These are phyloP conservation scores for Ammodytes dubius DNA, from an alignment of 2,113 vertebrate species.

Conservation along the genomic window DNA sequence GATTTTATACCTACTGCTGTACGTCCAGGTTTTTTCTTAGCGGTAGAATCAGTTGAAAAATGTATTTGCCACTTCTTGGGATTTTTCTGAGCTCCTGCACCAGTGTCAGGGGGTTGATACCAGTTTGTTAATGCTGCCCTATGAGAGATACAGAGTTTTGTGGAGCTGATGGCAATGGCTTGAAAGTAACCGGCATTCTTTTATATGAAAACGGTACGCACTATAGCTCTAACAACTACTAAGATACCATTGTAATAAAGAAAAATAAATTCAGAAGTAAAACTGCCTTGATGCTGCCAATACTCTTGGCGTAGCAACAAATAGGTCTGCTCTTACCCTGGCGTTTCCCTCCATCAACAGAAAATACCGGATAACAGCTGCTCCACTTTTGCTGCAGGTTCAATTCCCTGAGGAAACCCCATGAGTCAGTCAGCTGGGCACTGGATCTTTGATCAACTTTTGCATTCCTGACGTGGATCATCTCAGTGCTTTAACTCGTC, in stretches of 20 bases:
- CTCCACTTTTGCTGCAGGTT: slow-evolving; percentile 40
- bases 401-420: slow-evolving; percentile 35
- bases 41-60: too few relatives aligned
- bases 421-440: slow-evolving; percentile 23
- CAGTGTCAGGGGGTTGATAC: too few relatives aligned
- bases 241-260: not conserved
- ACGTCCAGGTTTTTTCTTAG: too few relatives aligned
- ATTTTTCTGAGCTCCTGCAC: too few relatives aligned
- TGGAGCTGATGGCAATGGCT: too few relatives aligned
- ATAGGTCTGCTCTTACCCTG: slow-evolving; percentile 64
- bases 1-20: too few relatives aligned
- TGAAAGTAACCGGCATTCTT: too few relatives aligned
- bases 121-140: too few relatives aligned
- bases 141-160: too few relatives aligned
- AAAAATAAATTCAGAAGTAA: not conserved
- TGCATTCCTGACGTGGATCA: slow-evolving; percentile 1
- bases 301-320: slow-evolving; percentile 2
- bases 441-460: slow-evolving; percentile 41
- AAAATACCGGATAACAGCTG: slow-evolving; percentile 39
- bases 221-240: not conserved
- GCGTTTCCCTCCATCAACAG: slow-evolving; percentile 55
- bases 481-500: slow-evolving; percentile 22
- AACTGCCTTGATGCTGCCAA: not conserved
- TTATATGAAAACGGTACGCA: too few relatives aligned
- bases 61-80: too few relatives aligned